phyloP scores from a whole-genome alignment of 2,888 invertebrate genomes.

The Lasioglossum malachurum region DNA sequence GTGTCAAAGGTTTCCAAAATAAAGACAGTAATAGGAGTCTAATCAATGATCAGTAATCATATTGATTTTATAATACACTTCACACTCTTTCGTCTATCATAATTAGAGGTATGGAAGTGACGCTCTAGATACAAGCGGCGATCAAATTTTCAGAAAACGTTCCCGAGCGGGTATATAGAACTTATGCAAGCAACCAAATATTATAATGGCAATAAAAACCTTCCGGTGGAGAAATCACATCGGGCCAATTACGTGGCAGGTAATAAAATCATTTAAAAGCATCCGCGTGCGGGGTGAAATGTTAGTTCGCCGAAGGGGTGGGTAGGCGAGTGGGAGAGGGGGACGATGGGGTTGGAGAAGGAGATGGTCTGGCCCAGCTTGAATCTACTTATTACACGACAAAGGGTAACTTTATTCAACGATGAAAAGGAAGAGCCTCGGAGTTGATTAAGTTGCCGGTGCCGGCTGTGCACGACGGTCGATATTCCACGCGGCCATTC shows the following conservation, averaged over 20 bases:
- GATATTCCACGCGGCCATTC: conserved; percentile 61
- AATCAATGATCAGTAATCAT: too few relatives aligned
- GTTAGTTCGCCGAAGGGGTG: not conserved
- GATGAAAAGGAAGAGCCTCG: conserved; percentile 64
- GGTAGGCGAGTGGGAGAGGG: not conserved
- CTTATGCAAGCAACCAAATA: conserved; percentile 3
- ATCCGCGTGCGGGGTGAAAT: not conserved
- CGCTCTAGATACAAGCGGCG: not conserved
- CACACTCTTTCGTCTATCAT: not conserved
- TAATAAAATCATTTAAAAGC: conserved; percentile 57
- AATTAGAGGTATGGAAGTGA: not conserved
- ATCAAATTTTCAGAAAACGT: not conserved
- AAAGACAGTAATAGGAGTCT: too few relatives aligned
- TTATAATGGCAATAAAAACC: conserved; percentile 36
- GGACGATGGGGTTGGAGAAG: not conserved
- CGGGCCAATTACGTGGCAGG: conserved; percentile 41
- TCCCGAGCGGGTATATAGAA: not conserved
- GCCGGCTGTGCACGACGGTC: conserved; percentile 39
- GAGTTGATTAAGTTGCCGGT: conserved; percentile 59
- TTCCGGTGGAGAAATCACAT: conserved; percentile 31
- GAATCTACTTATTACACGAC: conserved; percentile 68
- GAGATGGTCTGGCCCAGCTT: conserved; percentile 22
- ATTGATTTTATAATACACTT: not conserved
- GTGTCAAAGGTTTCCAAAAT: not conserved
- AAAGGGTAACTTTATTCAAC: conserved; percentile 69